These are phyloP conservation scores for Nezara viridula DNA, from an alignment of 2,888 invertebrate species.

Conservation along the genomic window DNA sequence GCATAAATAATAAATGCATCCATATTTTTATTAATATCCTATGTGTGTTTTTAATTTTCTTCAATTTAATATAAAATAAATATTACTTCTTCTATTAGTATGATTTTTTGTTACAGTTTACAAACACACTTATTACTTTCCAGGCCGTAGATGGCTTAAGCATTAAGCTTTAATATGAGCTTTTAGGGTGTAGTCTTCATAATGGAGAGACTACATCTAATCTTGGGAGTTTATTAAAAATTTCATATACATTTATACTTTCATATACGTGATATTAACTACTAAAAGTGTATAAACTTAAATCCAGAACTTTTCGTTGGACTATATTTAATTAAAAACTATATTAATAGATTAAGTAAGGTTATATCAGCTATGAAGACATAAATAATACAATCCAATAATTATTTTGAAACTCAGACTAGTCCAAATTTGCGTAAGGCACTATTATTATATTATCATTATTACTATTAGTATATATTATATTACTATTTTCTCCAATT, in stretches of 20 bases:
- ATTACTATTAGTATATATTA: too few relatives aligned
- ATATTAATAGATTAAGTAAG: background rate
- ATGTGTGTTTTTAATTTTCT: background rate
- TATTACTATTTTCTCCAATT: too few relatives aligned
- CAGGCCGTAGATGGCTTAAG: background rate
- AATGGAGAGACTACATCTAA: background rate
- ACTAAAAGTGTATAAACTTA: background rate
- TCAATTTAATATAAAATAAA: too few relatives aligned
- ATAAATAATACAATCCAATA: background rate
- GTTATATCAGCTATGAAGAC: background rate
- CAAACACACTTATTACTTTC: background rate
- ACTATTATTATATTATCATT: too few relatives aligned
- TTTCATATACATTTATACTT: background rate
- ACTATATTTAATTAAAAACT: background rate
- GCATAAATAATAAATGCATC: background rate
- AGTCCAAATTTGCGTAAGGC: too few relatives aligned
- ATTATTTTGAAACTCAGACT: too few relatives aligned
- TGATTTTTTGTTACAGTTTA: background rate
- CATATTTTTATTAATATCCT: background rate
- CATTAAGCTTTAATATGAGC: background rate
- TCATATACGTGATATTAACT: background rate
- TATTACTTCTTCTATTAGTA: too few relatives aligned
- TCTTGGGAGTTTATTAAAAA: background rate
- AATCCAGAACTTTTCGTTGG: background rate
- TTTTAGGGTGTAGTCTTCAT: background rate